Evolutionary conservation across 2,797 vertebrate genomes (phyloP).

Genomic region (Malurus leucopterus): DNA sequence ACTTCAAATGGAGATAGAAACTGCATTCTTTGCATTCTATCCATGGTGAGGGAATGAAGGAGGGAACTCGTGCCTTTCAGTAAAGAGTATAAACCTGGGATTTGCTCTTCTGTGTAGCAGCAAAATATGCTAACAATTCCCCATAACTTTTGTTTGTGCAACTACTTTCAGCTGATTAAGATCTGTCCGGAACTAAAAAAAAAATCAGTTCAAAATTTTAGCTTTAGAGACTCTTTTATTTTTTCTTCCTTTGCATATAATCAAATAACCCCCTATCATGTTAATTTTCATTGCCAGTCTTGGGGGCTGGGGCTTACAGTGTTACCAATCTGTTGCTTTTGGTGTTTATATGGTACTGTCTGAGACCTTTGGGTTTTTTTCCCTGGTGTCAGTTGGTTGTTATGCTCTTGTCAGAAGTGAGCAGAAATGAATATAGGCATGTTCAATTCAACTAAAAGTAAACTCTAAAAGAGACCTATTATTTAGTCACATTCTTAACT

Average conservation of each 20-base stretch:
- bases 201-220: neutral
- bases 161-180: neutral
- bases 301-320: neutral
- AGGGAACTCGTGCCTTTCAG: neutral
- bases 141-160: neutral
- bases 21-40: conserved; percentile 1
- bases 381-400: neutral
- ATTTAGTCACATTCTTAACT: neutral
- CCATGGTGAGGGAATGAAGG: neutral
- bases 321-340: neutral
- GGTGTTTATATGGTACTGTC: neutral
- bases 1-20: neutral
- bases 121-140: neutral
- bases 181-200: neutral
- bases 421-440: neutral
- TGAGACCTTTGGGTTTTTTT: neutral
- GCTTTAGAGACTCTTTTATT: neutral
- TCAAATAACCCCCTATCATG: neutral
- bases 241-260: no score
- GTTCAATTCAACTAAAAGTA: neutral
- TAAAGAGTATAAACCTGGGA: neutral
- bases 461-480: neutral
- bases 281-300: neutral
- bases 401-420: neutral
- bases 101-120: neutral